phyloP scores from a whole-genome alignment of 2,113 vertebrate genomes.

The Mus pahari region DNA sequence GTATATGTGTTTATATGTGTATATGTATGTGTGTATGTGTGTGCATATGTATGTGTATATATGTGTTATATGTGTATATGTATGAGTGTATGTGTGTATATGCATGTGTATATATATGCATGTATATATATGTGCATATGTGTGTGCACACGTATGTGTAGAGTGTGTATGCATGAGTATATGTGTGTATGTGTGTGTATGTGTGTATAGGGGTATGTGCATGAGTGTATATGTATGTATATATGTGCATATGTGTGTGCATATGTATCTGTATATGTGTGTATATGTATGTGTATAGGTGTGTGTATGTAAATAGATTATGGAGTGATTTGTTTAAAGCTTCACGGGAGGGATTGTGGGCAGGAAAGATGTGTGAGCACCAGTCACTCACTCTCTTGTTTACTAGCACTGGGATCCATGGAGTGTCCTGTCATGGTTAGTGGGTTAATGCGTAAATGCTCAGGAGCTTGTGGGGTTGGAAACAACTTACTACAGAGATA shows the following conservation, averaged over 20 bases:
- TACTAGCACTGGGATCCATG: background rate
- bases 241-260: background rate
- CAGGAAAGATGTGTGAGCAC: accelerated
- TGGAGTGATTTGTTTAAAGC: background rate
- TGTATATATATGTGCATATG: background rate
- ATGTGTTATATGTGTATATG: no score
- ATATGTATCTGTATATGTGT: no score
- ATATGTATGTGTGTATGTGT: no score
- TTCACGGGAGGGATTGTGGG: accelerated
- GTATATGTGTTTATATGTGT: no score
- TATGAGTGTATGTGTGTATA: no score
- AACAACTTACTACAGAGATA: background rate
- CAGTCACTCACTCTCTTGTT: background rate
- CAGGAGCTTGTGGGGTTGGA: accelerated
- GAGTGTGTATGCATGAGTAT: no score
- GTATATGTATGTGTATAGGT: no score
- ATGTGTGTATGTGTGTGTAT: no score
- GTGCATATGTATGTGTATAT: no score
- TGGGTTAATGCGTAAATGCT: background rate
- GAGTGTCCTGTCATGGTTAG: accelerated
- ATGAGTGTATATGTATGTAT: background rate
- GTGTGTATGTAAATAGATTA: conserved; percentile 17
- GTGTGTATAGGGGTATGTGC: no score
- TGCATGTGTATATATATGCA: no score
- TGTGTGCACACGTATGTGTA: accelerated